Evolutionary conservation across 1,140 invertebrate genomes (phyloP).

Genomic region (Reticulitermes speratus): DNA sequence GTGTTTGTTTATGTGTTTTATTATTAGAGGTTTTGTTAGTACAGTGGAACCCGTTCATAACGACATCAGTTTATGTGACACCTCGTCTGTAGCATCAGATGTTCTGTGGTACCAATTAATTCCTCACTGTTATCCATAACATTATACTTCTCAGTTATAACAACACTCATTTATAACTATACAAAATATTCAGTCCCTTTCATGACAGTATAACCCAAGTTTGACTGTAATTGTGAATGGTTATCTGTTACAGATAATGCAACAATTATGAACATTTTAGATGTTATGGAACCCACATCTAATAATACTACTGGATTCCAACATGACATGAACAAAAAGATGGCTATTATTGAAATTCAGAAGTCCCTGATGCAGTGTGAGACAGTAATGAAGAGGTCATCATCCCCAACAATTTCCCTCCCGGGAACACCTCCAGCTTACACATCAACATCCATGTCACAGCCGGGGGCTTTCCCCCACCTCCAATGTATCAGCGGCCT

Average conservation of each 20-base stretch:
- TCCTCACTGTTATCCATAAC: no score
- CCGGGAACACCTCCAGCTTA: conserved; percentile 64
- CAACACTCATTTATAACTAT: no score
- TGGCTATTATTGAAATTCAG: conserved; percentile 87
- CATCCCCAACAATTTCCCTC: conserved; percentile 60
- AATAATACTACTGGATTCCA: conserved; percentile 23
- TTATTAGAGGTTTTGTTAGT: no score
- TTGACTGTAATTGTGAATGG: neutral
- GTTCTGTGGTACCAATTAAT: no score
- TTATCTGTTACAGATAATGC: conserved; percentile 40
- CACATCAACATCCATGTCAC: conserved; percentile 54
- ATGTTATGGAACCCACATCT: conserved; percentile 43
- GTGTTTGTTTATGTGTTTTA: no score
- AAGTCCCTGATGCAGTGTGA: conserved; percentile 84
- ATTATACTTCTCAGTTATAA: no score
- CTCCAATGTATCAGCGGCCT: conserved; percentile 42
- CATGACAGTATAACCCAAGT: no score
- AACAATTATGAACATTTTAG: conserved; percentile 53
- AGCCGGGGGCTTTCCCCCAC: conserved; percentile 38
- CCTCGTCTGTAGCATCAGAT: no score
- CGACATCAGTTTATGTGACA: no score
- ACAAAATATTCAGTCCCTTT: no score
- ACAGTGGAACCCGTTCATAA: no score
- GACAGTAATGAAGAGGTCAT: conserved; percentile 60
- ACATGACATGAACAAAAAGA: conserved; percentile 64